Base-by-base conservation (phyloP, 2,888 invertebrate genomes). In the Apeira syringaria region DNA sequence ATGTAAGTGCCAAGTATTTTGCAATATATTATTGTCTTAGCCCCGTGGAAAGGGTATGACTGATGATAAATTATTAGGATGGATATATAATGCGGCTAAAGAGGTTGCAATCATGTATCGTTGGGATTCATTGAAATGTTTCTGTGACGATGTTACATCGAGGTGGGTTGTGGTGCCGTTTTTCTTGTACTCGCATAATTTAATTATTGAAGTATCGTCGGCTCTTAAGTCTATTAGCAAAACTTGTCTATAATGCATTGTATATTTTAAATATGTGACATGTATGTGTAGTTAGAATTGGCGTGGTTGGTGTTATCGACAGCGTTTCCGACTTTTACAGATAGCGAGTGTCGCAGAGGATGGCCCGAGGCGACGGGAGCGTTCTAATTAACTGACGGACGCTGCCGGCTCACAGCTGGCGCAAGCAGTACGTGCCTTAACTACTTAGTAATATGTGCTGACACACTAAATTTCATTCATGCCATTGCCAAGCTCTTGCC, bases 1-100 rank as follows among this genome's bases (percentile, higher is more conserved):
- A 84, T 88, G 90, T 91, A 90, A 91, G 91, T 90, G 89, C 86
- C 88, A 90, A 87, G 87, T 88, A 88, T 85, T 90, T 90, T 76
- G 86, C 85, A 83, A 87, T 89, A 87, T 81, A 83, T 83, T 80
- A 68, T 54, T 71, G 74, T 77, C 58, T 65, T 64, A 64, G 64
- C 70, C 68, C 71, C 53, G 47, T 48, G 46, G 53, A 64, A 56
- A 64, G 71, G 64, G 63, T 76, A 61, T 61, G 59, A 64, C 58
- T 61, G 57, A 52, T 64, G 62, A 63, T 66, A 68, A 64, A 63
- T 56, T 54, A 50, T 63, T 67, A 61, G 59, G 68, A 67, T 70
- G 62, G 38, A 69, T 72, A 62, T 74, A 59, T 66, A 70, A 68
- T 56, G 62, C 48, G 49, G 50, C 56, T 46, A 40, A 55, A 50